These are phyloP conservation scores for Plusia festucae DNA, from an alignment of 2,888 invertebrate genomes.

Conservation along the genomic window DNA sequence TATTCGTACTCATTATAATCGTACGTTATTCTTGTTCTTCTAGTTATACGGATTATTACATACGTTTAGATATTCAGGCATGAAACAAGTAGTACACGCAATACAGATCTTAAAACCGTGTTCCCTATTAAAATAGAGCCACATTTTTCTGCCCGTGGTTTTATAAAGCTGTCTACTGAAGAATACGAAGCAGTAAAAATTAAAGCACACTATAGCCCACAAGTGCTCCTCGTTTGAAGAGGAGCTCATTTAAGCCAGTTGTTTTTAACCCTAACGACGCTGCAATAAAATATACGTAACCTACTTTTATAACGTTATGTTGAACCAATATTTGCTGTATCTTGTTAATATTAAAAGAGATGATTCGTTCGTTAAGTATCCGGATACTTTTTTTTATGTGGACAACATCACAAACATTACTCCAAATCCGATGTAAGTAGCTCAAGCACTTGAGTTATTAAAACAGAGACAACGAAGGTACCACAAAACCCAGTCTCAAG, in stretches of 20 bases:
- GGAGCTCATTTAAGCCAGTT: slow-evolving; percentile 19
- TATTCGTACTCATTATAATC: too few relatives aligned
- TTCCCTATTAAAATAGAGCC: background rate
- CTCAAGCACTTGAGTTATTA: too few relatives aligned
- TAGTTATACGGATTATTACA: too few relatives aligned
- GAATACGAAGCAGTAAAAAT: slow-evolving; percentile 13
- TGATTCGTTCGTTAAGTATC: too few relatives aligned
- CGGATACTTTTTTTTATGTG: too few relatives aligned
- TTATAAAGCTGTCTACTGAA: slow-evolving; percentile 2
- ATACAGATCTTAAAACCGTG: background rate
- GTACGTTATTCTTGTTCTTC: too few relatives aligned
- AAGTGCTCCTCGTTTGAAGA: slow-evolving; percentile 16
- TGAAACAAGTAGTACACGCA: too few relatives aligned
- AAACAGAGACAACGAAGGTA: too few relatives aligned
- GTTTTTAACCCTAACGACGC: slow-evolving; percentile 49
- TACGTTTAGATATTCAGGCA: too few relatives aligned
- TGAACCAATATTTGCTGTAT: slow-evolving; percentile 41
- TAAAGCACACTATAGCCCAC: slow-evolving; percentile 31
- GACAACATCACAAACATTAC: too few relatives aligned
- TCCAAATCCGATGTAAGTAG: too few relatives aligned
- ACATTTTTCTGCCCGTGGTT: background rate
- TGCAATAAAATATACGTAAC: slow-evolving; percentile 53
- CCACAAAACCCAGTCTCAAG: too few relatives aligned
- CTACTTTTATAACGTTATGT: slow-evolving; percentile 32
- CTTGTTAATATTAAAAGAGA: background rate